Base-by-base conservation (phyloP, 2,888 invertebrate genomes). In the Netelia virgata region DNA sequence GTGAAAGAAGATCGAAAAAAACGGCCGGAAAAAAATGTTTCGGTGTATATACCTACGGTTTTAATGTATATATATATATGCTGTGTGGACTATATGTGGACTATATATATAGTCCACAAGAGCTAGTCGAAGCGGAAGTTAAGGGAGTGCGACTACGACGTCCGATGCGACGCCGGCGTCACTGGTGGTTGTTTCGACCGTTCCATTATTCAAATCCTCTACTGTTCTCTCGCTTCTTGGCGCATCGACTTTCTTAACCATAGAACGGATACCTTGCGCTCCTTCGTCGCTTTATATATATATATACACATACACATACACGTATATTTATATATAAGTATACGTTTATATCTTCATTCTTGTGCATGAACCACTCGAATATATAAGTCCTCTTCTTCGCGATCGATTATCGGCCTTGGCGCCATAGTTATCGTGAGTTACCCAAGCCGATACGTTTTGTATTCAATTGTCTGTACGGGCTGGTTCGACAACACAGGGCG, bases 181-280 rank as follows among this genome's bases (percentile, higher is more conserved):
- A 75, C 47, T 64, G 69, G 78, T 63, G 68, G 74, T 63, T 70
- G 69, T 69, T 16, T 61, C 43, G 61, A 55, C 53, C 73, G 79
- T 68, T 84, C 73, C 84, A 81, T 84, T 84, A 84, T 84, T 84
- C 84, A 84, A 77, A 81, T 77, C 59, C 76, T 73, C 55, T 18
- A 63, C 66, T 20, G 61, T 70, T 80, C 76, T 80, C 72, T 76
- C 72, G 43, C 80, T 68, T 76, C 72, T 61, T 68, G 66, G 66
- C 64, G 64, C 72, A 69, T 72, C 70, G 68, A 50, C 36, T 77
- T 72, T 28, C 47, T 70, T 70, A 61, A 76, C 70, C 64, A 68
- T 23, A 41, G 14, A 68, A 64, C 59, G 57, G 70, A 64, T 64
- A 50, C 78, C 28, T 57, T 47, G 53, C 10, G 14, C 18, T 55